Percentiles rank a stretch among this genome's conserved stretches.
Conservation (phyloP, 2,113 vertebrate genomes). For the Upupa epops region DNA sequence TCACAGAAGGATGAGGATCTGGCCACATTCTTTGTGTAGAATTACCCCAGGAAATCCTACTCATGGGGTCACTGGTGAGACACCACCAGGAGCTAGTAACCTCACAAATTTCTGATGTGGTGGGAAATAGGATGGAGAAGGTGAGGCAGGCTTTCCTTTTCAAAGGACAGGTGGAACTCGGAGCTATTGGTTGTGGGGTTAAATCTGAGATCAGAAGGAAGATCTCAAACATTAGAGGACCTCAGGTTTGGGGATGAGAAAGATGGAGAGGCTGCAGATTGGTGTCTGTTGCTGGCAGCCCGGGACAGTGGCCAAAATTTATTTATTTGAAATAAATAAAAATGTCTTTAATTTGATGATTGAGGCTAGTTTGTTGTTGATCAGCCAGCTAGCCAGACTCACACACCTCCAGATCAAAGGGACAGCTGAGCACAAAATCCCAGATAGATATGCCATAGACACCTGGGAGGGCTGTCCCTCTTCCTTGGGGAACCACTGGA, state of each 20-base stretch:
- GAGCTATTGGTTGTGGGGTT: neutral
- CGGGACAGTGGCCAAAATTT: accelerated
- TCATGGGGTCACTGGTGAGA: accelerated
- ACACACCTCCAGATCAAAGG: accelerated
- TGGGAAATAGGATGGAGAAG: neutral
- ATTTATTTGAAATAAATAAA: neutral
- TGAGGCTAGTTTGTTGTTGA: neutral
- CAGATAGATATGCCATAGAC: neutral
- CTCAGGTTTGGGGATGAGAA: neutral
- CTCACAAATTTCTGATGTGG: accelerated
- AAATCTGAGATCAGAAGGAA: neutral
- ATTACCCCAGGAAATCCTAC: neutral
- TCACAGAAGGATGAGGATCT: neutral
- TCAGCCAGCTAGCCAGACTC: neutral
- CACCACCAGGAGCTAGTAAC: neutral
- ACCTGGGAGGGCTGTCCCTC: neutral
- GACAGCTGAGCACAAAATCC: accelerated
- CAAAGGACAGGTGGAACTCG: neutral
- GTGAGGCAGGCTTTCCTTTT: neutral
- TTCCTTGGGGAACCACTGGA: neutral
- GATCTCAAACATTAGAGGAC: neutral
- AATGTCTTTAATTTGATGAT: neutral
- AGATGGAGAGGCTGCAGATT: neutral
- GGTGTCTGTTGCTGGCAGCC: accelerated
- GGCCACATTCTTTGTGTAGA: neutral